Evolutionary conservation across 2,797 vertebrate species (phyloP), one percentile per base, ranked within the genome.

Genomic region (Acanthis flammea): DNA sequence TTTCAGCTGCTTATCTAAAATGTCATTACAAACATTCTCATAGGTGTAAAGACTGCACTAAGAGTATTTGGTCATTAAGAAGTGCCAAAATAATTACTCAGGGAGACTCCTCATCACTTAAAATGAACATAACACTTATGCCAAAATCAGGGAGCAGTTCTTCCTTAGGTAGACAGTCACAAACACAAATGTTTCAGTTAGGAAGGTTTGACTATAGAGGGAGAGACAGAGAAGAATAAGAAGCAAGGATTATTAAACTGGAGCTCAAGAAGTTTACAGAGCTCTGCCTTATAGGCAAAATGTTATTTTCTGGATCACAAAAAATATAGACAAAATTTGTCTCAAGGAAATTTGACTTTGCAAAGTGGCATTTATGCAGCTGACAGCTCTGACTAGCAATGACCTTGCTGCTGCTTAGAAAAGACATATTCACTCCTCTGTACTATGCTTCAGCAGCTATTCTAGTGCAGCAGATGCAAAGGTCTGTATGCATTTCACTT

Each of bases 391-490:
- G 2, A 78, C 76, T 76, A 86, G 51, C 33, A 67, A 9, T 91
- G 92, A 96, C 95, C 95, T 95, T 96, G 87, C 54, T 91, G 44
- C 76, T 92, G 51, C 70, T 30, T 21, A 76, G 42, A 92, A 55
- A 66, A 96, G 70, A 88, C 22, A 25, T 15, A 54, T 60, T 86
- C 70, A 47, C 33, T 81, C 30, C 18, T 23, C 53, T 53, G 12
- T 63, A 86, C 60, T 81, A 88, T 79, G 87, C 81, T 92, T 94
- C 87, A 94, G 87, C 82, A 84, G 55, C 87, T 88, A 31, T 76
- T 88, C 70, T 35, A 84, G 58, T 76, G 48, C 48, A 81, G 73
- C 74, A 95, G 87, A 86, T 58, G 57, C 51, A 57, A 75, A 94
- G 87, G 51, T 50, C 94, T 94, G 90, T 41, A 42, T 0, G 25